A percentile compares a stretch with the other conserved stretches of the same genome.
Evolutionary conservation across 2,888 invertebrate genomes (phyloP).

Genomic region (Nemotelus nigrinus): DNA sequence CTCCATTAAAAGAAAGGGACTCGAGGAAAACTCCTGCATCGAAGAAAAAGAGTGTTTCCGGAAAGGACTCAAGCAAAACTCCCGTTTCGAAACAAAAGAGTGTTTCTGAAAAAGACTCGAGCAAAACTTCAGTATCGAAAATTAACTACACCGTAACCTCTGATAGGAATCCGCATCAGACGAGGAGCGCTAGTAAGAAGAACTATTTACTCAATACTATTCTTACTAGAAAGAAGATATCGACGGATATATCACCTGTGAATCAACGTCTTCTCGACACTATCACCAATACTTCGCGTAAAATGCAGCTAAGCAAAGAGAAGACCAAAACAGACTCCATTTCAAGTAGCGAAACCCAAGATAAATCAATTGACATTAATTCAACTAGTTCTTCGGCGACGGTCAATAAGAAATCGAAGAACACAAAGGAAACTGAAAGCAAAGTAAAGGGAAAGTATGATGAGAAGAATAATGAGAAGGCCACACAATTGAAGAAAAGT

Average conservation of each 20-base stretch:
- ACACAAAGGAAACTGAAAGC: too few species aligned
- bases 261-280: not conserved
- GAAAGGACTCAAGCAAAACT: not conserved
- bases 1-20: not conserved
- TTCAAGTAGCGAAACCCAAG: too few species aligned
- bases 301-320: not conserved
- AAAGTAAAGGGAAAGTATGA: too few species aligned
- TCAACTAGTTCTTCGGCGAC: too few species aligned
- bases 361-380: too few species aligned
- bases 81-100: not conserved
- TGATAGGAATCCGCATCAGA: not conserved
- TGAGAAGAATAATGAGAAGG: too few species aligned
- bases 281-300: too few species aligned
- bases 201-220: conserved; percentile 27
- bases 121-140: conserved; percentile 24
- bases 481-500: too few species aligned
- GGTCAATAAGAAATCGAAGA: too few species aligned
- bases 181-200: conserved; percentile 42
- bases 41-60: too few species aligned
- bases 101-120: not conserved
- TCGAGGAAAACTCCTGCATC: not conserved
- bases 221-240: conserved; percentile 38
- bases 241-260: not conserved
- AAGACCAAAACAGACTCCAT: not conserved
- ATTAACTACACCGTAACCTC: not conserved